Conservation (phyloP, 2,888 invertebrate genomes). For the Mythimna lalbum region DNA sequence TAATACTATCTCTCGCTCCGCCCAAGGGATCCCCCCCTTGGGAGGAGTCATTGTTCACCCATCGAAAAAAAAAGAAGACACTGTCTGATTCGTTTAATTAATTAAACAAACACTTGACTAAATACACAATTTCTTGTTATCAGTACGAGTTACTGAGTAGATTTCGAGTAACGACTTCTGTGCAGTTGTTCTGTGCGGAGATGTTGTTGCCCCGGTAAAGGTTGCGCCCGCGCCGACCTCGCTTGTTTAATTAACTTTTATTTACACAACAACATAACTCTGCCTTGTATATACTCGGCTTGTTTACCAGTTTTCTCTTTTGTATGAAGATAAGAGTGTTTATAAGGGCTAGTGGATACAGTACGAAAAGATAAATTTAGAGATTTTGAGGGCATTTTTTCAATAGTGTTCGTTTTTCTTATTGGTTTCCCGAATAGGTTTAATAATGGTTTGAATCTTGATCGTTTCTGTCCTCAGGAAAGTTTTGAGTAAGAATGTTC, state of each 20-base stretch:
- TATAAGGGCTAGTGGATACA: not conserved
- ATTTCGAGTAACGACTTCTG: constrained; percentile 47
- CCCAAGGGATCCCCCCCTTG: too few relatives aligned
- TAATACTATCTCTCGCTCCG: too few relatives aligned
- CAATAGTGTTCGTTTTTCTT: too few relatives aligned
- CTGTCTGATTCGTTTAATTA: constrained; percentile 4
- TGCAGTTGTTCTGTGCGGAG: constrained; percentile 50
- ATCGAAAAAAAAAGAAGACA: too few relatives aligned
- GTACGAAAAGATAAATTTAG: too few relatives aligned
- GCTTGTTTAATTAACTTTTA: constrained; percentile 66
- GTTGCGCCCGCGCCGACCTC: constrained; percentile 64
- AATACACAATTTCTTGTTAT: constrained; percentile 11
- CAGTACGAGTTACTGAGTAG: constrained; percentile 30
- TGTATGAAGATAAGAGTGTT: constrained; percentile 31
- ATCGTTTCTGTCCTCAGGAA: not conserved
- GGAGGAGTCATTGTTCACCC: too few relatives aligned
- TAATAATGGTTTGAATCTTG: not conserved
- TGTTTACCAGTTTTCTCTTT: constrained; percentile 60
- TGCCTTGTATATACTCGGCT: constrained; percentile 55
- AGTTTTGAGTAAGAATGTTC: too few relatives aligned
- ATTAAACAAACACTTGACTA: constrained; percentile 5
- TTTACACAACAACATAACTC: constrained; percentile 63
- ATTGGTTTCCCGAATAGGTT: not conserved
- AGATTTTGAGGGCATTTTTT: not conserved
- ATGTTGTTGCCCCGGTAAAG: constrained; percentile 63